Percentiles rank a stretch among this genome's conserved stretches.
Conservation (phyloP, 2,113 vertebrate genomes). For the Phalacrocorax pelagicus region DNA sequence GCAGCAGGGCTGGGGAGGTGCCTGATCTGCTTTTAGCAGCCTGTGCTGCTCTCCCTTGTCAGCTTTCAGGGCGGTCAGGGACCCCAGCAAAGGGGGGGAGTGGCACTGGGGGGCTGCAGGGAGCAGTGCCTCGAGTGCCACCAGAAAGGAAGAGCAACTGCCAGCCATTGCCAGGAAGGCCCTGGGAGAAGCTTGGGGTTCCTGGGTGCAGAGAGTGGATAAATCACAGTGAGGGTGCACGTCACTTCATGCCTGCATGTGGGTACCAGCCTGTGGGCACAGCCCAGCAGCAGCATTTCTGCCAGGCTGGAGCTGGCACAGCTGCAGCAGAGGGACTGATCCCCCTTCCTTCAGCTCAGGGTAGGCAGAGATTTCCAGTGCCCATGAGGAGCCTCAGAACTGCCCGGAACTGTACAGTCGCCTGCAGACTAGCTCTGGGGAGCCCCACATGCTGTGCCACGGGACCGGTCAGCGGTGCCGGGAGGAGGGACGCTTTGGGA, state of each 20-base stretch:
- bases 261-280: background rate
- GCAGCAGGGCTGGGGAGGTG: background rate
- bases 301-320: background rate
- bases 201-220: background rate
- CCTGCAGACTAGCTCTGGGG: background rate
- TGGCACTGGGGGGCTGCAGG: background rate
- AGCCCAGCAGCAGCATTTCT: background rate
- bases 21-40: background rate
- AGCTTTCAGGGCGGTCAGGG: background rate
- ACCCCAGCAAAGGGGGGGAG: background rate
- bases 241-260: rapidly evolving
- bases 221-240: background rate
- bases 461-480: rapidly evolving
- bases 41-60: background rate
- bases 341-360: background rate
- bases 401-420: rapidly evolving
- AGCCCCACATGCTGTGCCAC: rapidly evolving
- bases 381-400: background rate
- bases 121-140: background rate
- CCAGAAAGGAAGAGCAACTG: background rate
- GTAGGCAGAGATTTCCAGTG: background rate
- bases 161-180: background rate
- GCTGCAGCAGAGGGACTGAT: background rate
- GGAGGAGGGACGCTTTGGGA: background rate
- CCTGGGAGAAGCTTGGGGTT: rapidly evolving